These are phyloP conservation scores for Drosophila subobscura DNA, from an alignment of 1,140 invertebrate species.

Conservation along the genomic window DNA sequence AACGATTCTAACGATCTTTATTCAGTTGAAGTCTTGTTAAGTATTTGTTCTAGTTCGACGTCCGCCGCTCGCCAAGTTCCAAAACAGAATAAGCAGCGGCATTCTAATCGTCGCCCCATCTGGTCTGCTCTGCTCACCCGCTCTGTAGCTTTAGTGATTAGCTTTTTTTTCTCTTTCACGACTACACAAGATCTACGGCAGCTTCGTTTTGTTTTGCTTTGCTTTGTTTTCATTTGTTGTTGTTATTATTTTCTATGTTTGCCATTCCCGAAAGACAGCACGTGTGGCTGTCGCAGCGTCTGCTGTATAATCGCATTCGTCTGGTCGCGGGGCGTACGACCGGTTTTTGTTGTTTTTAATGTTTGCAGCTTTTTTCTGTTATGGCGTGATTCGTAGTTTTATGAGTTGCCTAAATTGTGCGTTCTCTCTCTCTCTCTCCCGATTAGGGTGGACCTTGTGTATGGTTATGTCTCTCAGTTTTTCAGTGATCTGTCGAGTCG, in stretches of 20 bases:
- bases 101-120: slow-evolving; percentile 5
- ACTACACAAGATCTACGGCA: slow-evolving; percentile 7
- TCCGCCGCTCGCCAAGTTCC: slow-evolving; percentile 34
- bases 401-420: not conserved
- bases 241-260: slow-evolving; percentile 33
- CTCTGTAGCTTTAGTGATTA: not conserved
- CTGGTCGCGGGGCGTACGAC: not conserved
- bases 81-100: slow-evolving; percentile 32
- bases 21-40: not conserved
- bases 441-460: not conserved
- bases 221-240: not conserved
- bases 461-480: not conserved
- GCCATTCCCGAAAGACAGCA: slow-evolving; percentile 23
- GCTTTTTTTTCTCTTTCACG: slow-evolving; percentile 6
- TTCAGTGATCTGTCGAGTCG: no score
- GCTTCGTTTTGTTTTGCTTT: slow-evolving; percentile 34
- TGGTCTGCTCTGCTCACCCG: not conserved
- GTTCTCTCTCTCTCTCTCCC: not conserved
- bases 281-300: slow-evolving; percentile 13
- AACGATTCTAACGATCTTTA: not conserved
- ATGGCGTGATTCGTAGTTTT: slow-evolving; percentile 41
- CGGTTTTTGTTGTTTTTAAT: not conserved
- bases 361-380: slow-evolving; percentile 43
- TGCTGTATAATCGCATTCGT: not conserved
- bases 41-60: slow-evolving; percentile 20